phyloP scores from a whole-genome alignment of 2,888 invertebrate species.

The Drosophila mimica region DNA sequence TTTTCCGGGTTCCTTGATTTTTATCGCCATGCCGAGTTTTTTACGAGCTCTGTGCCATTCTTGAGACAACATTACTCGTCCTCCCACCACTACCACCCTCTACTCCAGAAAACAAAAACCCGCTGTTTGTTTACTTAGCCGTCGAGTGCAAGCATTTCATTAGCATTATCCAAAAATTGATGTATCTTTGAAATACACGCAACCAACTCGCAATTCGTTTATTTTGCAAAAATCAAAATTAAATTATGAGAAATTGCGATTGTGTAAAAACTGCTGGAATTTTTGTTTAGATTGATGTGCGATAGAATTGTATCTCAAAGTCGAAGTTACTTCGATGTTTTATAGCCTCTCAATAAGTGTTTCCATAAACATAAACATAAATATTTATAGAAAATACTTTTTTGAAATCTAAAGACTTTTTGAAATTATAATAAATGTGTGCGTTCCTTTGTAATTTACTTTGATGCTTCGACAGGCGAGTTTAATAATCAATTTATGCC shows the following conservation, averaged over 20 bases:
- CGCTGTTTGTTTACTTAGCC: slow-evolving; percentile 55
- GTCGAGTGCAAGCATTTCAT: slow-evolving; percentile 59
- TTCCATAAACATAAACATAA: too few species aligned
- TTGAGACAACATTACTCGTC: slow-evolving; percentile 2
- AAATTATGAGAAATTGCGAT: slow-evolving; percentile 51
- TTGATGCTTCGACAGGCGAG: slow-evolving; percentile 33
- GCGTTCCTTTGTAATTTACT: slow-evolving; percentile 8
- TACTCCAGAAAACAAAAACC: neutral
- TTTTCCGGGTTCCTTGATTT: slow-evolving; percentile 53
- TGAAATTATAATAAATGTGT: neutral
- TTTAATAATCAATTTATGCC: slow-evolving; percentile 51
- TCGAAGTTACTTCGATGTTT: neutral
- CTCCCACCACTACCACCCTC: neutral
- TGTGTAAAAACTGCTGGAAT: neutral
- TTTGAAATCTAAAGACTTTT: neutral
- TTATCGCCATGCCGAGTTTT: slow-evolving; percentile 52
- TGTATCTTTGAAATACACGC: slow-evolving; percentile 57
- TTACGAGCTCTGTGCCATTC: slow-evolving; percentile 51
- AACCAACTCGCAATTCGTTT: slow-evolving; percentile 21
- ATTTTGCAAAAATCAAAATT: slow-evolving; percentile 50
- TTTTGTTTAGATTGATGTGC: neutral
- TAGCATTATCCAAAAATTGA: slow-evolving; percentile 44
- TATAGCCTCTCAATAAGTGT: neutral
- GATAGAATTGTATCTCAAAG: neutral
- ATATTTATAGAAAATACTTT: neutral